Conservation (phyloP, 1,140 invertebrate species). For the Propsilocerus akamusi region DNA sequence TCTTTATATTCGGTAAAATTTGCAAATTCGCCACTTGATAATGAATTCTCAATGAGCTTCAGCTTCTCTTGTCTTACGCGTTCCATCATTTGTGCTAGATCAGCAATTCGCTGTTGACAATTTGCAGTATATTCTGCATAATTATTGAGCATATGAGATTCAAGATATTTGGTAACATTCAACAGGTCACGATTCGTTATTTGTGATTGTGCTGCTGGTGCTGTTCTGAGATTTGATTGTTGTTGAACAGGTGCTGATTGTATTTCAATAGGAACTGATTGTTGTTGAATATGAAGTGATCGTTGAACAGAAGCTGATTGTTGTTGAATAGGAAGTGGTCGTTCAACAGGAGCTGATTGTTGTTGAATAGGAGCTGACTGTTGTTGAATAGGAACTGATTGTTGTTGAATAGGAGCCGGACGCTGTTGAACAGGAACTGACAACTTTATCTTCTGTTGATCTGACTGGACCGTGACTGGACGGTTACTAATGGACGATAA, state of each 20-base stretch:
- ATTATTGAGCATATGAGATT: constrained; percentile 7
- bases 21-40: constrained; percentile 17
- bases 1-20: constrained; percentile 22
- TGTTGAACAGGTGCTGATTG: too few relatives aligned
- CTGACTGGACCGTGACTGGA: neutral
- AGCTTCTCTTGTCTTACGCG: constrained; percentile 22
- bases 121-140: constrained; percentile 18
- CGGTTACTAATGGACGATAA: neutral
- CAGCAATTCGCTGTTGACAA: constrained; percentile 18
- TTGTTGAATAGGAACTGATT: neutral
- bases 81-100: constrained; percentile 17
- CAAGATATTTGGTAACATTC: neutral
- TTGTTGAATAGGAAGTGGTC: too few relatives aligned
- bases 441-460: neutral
- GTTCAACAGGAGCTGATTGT: too few relatives aligned
- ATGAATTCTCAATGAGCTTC: constrained; percentile 17
- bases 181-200: neutral
- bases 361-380: too few relatives aligned
- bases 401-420: neutral
- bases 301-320: neutral
- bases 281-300: neutral
- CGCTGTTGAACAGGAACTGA: neutral
- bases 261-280: neutral
- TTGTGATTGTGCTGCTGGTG: neutral
- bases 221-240: too few relatives aligned